Percentiles rank a stretch among this genome's conserved stretches.
phyloP scores from a whole-genome alignment of 2,797 vertebrate species.

The Melanotaenia nigrans region DNA sequence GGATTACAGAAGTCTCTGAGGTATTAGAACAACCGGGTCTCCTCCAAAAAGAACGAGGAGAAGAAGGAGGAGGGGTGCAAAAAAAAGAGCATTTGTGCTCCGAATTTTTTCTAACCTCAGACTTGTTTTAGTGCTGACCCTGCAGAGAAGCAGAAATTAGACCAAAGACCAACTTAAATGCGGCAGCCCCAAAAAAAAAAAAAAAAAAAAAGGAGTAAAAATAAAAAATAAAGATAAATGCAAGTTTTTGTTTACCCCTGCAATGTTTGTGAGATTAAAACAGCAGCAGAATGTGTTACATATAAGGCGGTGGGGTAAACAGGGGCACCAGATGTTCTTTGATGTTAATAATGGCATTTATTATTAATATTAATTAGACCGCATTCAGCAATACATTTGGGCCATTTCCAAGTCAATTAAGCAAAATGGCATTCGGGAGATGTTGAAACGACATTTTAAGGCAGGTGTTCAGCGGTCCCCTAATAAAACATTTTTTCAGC shows the following conservation, averaged over 20 bases:
- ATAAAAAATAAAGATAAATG: constrained; percentile 58
- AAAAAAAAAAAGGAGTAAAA: constrained; percentile 1
- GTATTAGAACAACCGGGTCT: constrained; percentile 92
- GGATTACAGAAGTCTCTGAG: constrained; percentile 88
- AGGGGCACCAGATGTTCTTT: constrained; percentile 99
- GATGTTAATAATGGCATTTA: constrained; percentile 99
- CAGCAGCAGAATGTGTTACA: constrained; percentile 98
- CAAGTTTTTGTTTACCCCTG: constrained; percentile 88
- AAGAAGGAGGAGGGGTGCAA: constrained; percentile 3
- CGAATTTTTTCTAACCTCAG: constrained; percentile 45
- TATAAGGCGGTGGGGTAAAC: constrained; percentile 99
- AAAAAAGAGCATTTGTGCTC: constrained; percentile 72
- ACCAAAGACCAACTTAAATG: constrained; percentile 62
- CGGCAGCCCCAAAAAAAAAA: constrained; percentile 8
- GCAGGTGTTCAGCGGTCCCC: constrained; percentile 98
- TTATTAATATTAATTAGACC: constrained; percentile 99
- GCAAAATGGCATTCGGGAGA: constrained; percentile 99
- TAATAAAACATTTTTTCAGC: constrained; percentile 99
- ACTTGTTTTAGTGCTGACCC: constrained; percentile 83
- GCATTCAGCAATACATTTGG: constrained; percentile 99
- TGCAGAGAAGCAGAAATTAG: constrained; percentile 77
- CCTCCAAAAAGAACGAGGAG: constrained; percentile 76
- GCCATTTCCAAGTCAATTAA: constrained; percentile 99
- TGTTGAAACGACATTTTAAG: constrained; percentile 99
- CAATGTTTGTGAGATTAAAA: constrained; percentile 97